Evolutionary conservation across 1,140 invertebrate species (phyloP).

Genomic region (Agrilus planipennis): DNA sequence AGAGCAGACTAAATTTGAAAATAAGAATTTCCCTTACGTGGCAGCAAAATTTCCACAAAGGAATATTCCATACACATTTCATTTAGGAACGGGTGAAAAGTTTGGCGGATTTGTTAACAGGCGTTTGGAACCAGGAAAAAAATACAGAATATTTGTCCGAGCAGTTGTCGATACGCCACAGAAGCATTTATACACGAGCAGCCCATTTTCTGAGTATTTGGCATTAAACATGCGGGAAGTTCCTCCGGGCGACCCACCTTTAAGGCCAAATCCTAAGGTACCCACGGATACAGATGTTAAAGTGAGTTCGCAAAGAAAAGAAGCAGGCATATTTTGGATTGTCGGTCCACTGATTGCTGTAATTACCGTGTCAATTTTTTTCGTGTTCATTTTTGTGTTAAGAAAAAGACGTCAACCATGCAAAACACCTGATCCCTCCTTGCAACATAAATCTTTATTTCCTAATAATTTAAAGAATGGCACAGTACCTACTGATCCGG

Average conservation of each 20-base stretch:
- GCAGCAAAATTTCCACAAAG: conserved; percentile 86
- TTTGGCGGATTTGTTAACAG: conserved; percentile 84
- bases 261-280: conserved; percentile 69
- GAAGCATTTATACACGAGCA: conserved; percentile 89
- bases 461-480: conserved; percentile 54
- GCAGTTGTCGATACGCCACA: conserved; percentile 90
- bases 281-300: conserved; percentile 68
- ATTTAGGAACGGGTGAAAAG: conserved; percentile 74
- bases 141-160: conserved; percentile 85
- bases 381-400: conserved; percentile 69
- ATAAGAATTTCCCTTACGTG: conserved; percentile 71
- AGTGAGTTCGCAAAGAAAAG: conserved; percentile 60
- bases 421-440: conserved; percentile 80
- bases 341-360: conserved; percentile 72
- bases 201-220: conserved; percentile 81
- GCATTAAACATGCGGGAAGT: conserved; percentile 79
- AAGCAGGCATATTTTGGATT: conserved; percentile 81
- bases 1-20: conserved; percentile 48
- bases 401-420: conserved; percentile 70
- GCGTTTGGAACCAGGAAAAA: conserved; percentile 66
- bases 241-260: conserved; percentile 72
- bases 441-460: conserved; percentile 79
- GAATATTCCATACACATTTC: conserved; percentile 83
- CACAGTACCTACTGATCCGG: conserved; percentile 81
- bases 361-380: conserved; percentile 58